These are phyloP conservation scores for Macrochelys suwanniensis DNA, from an alignment of 2,797 vertebrate species.

Conservation along the genomic window DNA sequence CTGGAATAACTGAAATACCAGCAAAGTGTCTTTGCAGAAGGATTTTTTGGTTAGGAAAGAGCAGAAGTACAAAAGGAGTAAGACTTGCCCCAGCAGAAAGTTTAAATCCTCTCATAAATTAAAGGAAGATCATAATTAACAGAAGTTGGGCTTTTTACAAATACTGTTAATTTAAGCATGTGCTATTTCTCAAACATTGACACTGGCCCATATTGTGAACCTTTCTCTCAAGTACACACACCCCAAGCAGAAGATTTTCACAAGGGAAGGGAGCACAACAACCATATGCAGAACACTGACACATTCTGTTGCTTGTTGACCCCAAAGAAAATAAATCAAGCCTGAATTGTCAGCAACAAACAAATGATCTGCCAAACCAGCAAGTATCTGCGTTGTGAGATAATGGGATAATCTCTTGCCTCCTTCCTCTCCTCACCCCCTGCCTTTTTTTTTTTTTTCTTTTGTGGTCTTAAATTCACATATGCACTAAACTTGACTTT, in stretches of 20 bases:
- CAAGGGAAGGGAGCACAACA: not conserved
- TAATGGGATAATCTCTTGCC: not conserved
- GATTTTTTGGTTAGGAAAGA: not conserved
- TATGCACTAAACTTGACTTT: not conserved
- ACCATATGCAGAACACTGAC: not conserved
- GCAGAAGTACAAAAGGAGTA: not conserved
- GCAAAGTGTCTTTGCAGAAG: not conserved
- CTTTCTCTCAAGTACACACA: not conserved
- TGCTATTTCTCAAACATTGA: not conserved
- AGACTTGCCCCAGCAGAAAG: not conserved
- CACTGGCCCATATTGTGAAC: not conserved
- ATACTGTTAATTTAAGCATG: not conserved
- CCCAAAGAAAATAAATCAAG: not conserved
- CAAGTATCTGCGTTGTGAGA: not conserved
- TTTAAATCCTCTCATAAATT: not conserved
- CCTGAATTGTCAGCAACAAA: not conserved
- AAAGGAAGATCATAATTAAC: not conserved
- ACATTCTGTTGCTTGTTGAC: not conserved
- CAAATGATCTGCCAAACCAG: not conserved
- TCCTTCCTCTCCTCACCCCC: not conserved
- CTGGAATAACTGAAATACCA: constrained; percentile 21
- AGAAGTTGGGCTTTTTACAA: not conserved
- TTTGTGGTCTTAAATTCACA: not conserved
- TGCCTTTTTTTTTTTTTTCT: not conserved
- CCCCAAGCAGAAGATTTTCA: not conserved